Evolutionary conservation across 1,140 invertebrate genomes (phyloP).

Genomic region (Asbolus verrucosus): DNA sequence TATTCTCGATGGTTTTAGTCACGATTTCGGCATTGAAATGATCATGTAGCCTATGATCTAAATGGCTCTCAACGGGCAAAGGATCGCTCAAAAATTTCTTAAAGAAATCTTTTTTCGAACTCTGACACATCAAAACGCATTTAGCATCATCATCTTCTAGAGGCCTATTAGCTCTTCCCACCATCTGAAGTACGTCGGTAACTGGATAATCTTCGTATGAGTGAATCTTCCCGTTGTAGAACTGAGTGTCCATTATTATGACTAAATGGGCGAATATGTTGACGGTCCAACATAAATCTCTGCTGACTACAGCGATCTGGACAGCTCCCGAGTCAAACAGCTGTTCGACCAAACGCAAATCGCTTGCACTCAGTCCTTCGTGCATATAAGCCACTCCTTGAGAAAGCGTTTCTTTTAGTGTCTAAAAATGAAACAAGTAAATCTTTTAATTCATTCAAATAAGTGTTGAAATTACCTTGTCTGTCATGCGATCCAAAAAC

Average conservation of each 20-base stretch:
- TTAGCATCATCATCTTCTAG: conserved; percentile 94
- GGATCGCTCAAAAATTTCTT: conserved; percentile 99
- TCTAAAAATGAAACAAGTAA: conserved; percentile 65
- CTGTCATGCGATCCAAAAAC: conserved; percentile 87
- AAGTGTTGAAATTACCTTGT: too few relatives aligned
- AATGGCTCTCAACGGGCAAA: conserved; percentile 96
- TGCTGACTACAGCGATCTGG: conserved; percentile 92
- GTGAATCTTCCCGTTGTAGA: conserved; percentile 94
- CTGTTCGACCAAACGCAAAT: conserved; percentile 91
- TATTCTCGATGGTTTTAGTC: conserved; percentile 99
- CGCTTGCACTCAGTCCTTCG: conserved; percentile 88
- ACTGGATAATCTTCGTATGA: conserved; percentile 98
- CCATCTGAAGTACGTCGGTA: conserved; percentile 98
- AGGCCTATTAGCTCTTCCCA: conserved; percentile 92
- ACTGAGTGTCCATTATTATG: conserved; percentile 97
- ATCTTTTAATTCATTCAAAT: too few relatives aligned
- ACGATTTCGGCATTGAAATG: conserved; percentile 99
- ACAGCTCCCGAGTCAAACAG: conserved; percentile 94
- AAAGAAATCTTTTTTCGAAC: conserved; percentile 98
- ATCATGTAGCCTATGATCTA: conserved; percentile 97
- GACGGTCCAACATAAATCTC: conserved; percentile 93
- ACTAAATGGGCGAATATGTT: conserved; percentile 91
- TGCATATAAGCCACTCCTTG: conserved; percentile 98
- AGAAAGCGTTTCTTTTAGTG: conserved; percentile 85
- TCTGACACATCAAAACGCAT: conserved; percentile 97